These are phyloP conservation scores for Spinus pinus DNA, from an alignment of 2,797 vertebrate species.

Conservation along the genomic window DNA sequence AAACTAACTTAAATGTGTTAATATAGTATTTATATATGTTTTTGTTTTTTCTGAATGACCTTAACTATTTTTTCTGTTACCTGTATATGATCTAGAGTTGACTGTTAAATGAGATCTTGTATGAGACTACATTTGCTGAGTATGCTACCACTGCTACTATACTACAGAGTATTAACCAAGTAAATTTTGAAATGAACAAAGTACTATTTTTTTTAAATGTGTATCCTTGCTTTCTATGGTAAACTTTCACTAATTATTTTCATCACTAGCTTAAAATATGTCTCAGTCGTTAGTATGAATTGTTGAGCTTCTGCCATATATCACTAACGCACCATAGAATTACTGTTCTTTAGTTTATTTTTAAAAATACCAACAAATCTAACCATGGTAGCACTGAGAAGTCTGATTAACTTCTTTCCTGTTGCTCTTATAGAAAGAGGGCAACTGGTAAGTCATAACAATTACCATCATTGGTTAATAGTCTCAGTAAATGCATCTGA, in stretches of 20 bases:
- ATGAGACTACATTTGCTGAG: slow-evolving; percentile 30
- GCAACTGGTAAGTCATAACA: slow-evolving; percentile 23
- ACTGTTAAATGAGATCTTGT: slow-evolving; percentile 60
- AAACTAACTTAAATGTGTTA: slow-evolving; percentile 62
- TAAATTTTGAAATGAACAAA: slow-evolving; percentile 55
- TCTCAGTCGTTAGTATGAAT: neutral
- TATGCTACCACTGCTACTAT: slow-evolving; percentile 41
- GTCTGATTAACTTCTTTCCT: slow-evolving; percentile 27
- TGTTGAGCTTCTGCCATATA: neutral
- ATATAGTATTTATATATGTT: slow-evolving; percentile 57
- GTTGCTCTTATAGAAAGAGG: slow-evolving; percentile 39
- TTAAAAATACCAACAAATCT: neutral
- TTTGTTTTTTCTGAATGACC: slow-evolving; percentile 23
- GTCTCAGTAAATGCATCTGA: slow-evolving; percentile 35
- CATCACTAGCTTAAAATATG: neutral
- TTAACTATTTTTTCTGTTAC: slow-evolving; percentile 49
- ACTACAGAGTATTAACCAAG: slow-evolving; percentile 38
- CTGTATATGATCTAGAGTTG: slow-evolving; percentile 65
- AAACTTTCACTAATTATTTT: slow-evolving; percentile 20
- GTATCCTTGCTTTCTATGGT: slow-evolving; percentile 39
- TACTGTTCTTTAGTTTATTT: slow-evolving; percentile 43
- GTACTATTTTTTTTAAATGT: neutral
- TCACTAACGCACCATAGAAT: slow-evolving; percentile 40
- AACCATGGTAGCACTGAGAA: slow-evolving; percentile 16
- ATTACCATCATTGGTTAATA: slow-evolving; percentile 26